These are phyloP conservation scores for Beris morrisii DNA, from an alignment of 2,888 invertebrate species.

Conservation along the genomic window DNA sequence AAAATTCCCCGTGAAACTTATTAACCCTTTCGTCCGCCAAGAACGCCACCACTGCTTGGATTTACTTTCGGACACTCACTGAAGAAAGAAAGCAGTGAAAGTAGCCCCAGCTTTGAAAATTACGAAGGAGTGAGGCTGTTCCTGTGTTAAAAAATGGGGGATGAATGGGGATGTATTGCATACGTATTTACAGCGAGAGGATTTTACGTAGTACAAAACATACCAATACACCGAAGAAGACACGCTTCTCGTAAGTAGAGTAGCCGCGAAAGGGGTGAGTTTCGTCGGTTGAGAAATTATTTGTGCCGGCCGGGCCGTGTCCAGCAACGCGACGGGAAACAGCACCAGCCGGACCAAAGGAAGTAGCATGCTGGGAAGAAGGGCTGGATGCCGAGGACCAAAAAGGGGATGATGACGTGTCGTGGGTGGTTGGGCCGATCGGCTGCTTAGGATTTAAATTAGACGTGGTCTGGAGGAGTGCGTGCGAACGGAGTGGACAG, in stretches of 20 bases:
- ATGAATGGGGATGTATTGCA: no score
- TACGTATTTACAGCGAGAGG: no score
- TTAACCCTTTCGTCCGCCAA: no score
- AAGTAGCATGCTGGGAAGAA: slow-evolving; percentile 6
- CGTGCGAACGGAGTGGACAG: slow-evolving; percentile 35
- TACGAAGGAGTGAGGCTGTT: no score
- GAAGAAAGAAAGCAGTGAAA: no score
- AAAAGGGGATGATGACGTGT: slow-evolving; percentile 8
- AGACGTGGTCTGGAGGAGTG: slow-evolving; percentile 32
- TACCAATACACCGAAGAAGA: no score
- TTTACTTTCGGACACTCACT: no score
- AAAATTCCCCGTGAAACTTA: no score
- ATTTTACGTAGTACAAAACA: no score
- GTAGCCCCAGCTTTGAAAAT: no score
- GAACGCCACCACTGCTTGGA: no score
- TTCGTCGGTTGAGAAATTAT: slow-evolving; percentile 37
- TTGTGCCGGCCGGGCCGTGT: slow-evolving; percentile 25
- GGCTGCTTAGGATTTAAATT: slow-evolving; percentile 35
- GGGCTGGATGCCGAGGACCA: slow-evolving; percentile 13
- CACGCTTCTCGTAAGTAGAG: slow-evolving; percentile 2
- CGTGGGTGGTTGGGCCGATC: background rate
- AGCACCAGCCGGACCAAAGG: slow-evolving; percentile 20
- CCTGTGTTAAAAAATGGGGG: no score
- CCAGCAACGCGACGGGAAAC: slow-evolving; percentile 11
- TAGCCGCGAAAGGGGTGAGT: slow-evolving; percentile 33